phyloP scores from a whole-genome alignment of 2,113 vertebrate genomes.

The Tragelaphus strepsiceros region DNA sequence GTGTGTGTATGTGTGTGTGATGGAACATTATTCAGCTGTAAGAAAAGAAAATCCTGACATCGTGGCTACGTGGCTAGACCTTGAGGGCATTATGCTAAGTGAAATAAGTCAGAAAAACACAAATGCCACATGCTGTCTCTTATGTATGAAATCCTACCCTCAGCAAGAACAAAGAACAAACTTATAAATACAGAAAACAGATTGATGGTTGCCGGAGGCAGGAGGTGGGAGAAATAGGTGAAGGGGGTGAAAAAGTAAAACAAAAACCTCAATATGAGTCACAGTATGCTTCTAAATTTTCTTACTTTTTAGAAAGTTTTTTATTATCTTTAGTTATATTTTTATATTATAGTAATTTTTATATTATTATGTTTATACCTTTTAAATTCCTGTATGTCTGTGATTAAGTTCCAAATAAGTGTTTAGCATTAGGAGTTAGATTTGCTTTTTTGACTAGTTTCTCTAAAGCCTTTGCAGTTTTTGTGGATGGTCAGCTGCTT shows the following conservation, averaged over 20 bases:
- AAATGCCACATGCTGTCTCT: neutral
- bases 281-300: neutral
- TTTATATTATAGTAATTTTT: neutral
- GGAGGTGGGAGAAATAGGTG: neutral
- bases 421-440: neutral
- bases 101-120: neutral
- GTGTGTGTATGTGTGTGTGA: neutral
- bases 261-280: neutral
- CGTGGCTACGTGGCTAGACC: neutral
- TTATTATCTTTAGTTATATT: neutral
- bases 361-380: neutral
- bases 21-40: neutral
- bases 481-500: neutral
- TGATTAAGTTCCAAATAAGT: neutral
- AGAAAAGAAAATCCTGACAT: neutral
- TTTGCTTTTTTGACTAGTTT: neutral
- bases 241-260: neutral
- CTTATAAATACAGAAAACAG: neutral
- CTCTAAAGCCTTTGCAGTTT: neutral
- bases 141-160: neutral
- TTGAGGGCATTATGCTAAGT: neutral
- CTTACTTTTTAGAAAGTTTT: neutral
- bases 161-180: neutral
- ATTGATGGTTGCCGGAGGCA: neutral
- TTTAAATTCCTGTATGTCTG: neutral